Conservation (phyloP, 1,140 invertebrate species). For the Steinernema khuongi region DNA sequence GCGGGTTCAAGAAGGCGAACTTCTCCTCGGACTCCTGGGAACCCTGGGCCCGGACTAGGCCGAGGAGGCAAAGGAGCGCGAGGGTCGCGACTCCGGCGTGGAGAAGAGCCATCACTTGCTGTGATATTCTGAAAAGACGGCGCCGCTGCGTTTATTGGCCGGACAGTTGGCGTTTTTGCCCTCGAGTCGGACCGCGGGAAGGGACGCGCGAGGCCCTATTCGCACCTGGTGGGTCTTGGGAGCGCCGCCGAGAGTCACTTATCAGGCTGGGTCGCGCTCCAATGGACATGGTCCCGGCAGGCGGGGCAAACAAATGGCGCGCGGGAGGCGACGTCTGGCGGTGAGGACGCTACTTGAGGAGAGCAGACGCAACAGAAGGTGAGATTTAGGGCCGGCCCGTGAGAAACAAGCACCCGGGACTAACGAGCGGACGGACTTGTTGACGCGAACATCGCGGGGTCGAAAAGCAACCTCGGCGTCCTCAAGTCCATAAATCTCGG, state of each 20-base stretch:
- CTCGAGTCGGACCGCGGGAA: not conserved
- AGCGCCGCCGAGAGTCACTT: too few relatives aligned
- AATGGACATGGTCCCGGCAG: too few relatives aligned
- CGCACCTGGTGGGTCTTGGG: too few relatives aligned
- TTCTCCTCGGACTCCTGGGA: not conserved
- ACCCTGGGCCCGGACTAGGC: too few relatives aligned
- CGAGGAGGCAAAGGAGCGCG: not conserved
- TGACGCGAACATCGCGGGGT: too few relatives aligned
- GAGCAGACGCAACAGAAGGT: not conserved
- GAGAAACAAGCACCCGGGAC: too few relatives aligned
- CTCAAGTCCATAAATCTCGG: too few relatives aligned
- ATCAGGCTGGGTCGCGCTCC: too few relatives aligned
- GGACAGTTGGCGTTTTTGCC: constrained; percentile 12
- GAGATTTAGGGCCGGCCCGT: not conserved
- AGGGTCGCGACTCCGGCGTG: not conserved
- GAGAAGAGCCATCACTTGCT: not conserved
- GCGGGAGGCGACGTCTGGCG: constrained; percentile 1
- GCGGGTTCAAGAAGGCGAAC: not conserved
- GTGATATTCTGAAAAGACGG: not conserved
- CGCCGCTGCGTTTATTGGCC: not conserved
- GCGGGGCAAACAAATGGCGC: constrained; percentile 7
- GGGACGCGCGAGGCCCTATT: not conserved
- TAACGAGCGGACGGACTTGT: too few relatives aligned
- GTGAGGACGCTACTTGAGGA: not conserved
- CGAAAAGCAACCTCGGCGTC: too few relatives aligned